Evolutionary conservation across 2,797 vertebrate species (phyloP), one percentile per base, ranked within the genome.

Genomic region (Dipus sagitta): DNA sequence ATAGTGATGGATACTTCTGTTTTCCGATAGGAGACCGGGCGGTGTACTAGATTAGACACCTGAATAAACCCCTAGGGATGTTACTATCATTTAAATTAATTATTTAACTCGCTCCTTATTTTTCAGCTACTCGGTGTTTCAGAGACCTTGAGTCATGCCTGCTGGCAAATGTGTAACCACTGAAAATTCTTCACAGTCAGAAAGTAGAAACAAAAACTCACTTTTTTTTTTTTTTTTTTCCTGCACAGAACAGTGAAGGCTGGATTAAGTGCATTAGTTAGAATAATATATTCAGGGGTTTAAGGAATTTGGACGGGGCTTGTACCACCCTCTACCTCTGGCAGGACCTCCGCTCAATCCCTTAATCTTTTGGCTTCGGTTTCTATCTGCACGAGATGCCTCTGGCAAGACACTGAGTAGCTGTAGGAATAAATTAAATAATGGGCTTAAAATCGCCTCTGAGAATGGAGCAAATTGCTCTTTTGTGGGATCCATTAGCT

Each of bases 391-490:
- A 80, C 86, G 71, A 95, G 92, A 95, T 38, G 94, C 96, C 88
- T 92, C 93, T 95, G 96, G 96, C 95, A 94, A 92, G 20, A 17
- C 86, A 77, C 67, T 82, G 83, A 96, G 93, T 71, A 94, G 87
- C 92, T 85, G 81, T 32, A 94, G 90, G 94, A 91, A 91, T 90
- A 94, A 94, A 95, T 96, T 95, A 92, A 97, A 96, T 97, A 97
- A 96, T 86, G 86, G 90, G 54, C 84, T 96, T 95, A 89, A 79
- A 85, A 95, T 92, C 72, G 81, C 86, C 95, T 86, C 83, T 9
- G 77, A 95, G 77, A 95, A 76, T 67, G 92, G 86, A 96, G 95
- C 83, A 92, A 95, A 96, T 86, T 92, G 93, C 87, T 95, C 88
- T 96, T 96, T 89, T 92, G 95, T 90, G 84, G 82, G 86, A 82